Percentiles rank a stretch among this genome's conserved stretches.
Evolutionary conservation across 1,140 invertebrate species (phyloP).

Genomic region (Orchesella cincta): DNA sequence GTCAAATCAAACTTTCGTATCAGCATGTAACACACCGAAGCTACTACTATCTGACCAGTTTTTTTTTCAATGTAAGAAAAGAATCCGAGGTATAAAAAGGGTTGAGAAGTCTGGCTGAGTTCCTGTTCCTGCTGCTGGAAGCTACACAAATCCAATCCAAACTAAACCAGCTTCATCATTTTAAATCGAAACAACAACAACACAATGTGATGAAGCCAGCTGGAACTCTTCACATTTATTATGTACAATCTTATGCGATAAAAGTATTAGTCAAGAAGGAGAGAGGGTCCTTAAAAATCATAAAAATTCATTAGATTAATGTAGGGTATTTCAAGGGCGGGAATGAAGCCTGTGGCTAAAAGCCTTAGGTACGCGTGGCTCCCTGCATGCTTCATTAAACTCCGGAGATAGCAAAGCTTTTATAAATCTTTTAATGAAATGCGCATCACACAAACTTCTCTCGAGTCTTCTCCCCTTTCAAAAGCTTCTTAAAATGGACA

Average conservation of each 20-base stretch:
- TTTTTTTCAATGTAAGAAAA: neutral
- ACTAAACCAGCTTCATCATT: neutral
- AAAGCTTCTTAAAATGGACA: neutral
- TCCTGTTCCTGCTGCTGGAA: neutral
- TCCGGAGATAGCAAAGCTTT: neutral
- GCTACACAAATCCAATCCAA: neutral
- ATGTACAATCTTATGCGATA: neutral
- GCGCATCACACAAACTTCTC: neutral
- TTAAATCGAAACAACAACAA: slow-evolving; percentile 9
- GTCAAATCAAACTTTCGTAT: slow-evolving; percentile 38
- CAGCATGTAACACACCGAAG: neutral
- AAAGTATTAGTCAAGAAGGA: neutral
- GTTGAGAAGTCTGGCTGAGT: neutral
- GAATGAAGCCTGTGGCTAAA: neutral
- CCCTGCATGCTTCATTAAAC: slow-evolving; percentile 49
- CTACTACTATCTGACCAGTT: neutral
- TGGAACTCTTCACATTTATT: slow-evolving; percentile 1
- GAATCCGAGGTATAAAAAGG: neutral
- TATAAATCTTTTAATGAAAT: slow-evolving; percentile 15
- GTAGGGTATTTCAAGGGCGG: slow-evolving; percentile 17
- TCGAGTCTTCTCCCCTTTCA: neutral
- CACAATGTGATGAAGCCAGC: neutral
- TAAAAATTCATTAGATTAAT: slow-evolving; percentile 22
- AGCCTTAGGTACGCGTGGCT: slow-evolving; percentile 47
- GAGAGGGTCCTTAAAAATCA: slow-evolving; percentile 10